Evolutionary conservation across 2,888 invertebrate genomes (phyloP).

Genomic region (Euzetes globulus): DNA sequence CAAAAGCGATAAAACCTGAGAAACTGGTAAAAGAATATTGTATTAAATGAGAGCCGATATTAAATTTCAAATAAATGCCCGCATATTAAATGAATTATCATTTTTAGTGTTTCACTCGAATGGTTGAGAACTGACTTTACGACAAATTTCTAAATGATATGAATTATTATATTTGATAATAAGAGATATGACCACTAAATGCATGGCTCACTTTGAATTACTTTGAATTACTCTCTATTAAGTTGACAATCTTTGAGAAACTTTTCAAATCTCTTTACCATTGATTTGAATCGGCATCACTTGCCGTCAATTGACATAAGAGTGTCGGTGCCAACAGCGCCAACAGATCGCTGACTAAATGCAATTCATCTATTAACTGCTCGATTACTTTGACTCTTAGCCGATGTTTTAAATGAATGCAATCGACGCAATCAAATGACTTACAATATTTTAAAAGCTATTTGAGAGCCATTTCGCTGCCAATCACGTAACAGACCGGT

Average conservation of each 20-base stretch:
- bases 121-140: constrained; percentile 3
- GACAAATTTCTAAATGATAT: background rate
- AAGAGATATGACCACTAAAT: background rate
- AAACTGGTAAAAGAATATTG: background rate
- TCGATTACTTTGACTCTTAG: constrained; percentile 16
- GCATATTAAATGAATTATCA: constrained; percentile 21
- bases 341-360: background rate
- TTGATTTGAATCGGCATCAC: constrained; percentile 20
- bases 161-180: constrained; percentile 5
- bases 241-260: background rate
- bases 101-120: background rate
- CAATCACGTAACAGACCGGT: constrained; percentile 22
- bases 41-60: constrained; percentile 7
- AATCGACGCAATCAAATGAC: constrained; percentile 11
- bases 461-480: constrained; percentile 18
- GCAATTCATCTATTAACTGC: constrained; percentile 2
- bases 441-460: constrained; percentile 10
- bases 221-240: background rate
- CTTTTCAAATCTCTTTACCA: background rate
- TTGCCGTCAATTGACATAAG: background rate
- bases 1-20: constrained; percentile 3
- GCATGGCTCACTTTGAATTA: background rate
- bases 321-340: constrained; percentile 5
- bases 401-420: constrained; percentile 20
- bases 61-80: constrained; percentile 24